Base-by-base conservation (phyloP, 2,113 vertebrate genomes). In the Ceyx melanurus region DNA sequence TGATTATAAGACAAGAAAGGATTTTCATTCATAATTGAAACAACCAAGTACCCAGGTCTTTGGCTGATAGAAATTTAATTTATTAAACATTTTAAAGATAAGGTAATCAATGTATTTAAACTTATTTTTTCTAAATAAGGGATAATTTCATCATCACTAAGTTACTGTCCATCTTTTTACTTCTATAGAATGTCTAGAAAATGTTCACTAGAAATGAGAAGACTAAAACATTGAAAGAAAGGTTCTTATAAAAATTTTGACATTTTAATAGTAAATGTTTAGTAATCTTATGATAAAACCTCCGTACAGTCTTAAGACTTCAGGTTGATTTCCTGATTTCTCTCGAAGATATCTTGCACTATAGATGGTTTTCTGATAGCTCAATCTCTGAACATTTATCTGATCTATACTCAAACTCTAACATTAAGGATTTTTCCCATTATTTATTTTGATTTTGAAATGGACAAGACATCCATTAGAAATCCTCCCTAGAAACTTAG, bases 401-500 rank as follows among this genome's bases (percentile, higher is more conserved):
- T 62, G 25, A 46, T 67, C 50, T 91, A 53, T 58, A 68, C 26
- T 82, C 35, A 91, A 87, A 86, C 51, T 82, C 16, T 20, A 45
- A 85, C 72, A 19, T 86, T 43, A 29, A 71, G 81, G 57, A 90
- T 11, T 73, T 86, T 42, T 78, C 84, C 61, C 35, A 42, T 53
- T 78, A 90, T 73, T 87, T 95, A 66, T 92, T 88, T 93, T 84
- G 29, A 76, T 92, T 93, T 94, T 75, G 25, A 78, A 90, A 51
- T 9, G 89, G 45, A 65, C 88, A 89, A 84, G 31, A 46, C 28
- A 70, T 72, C 45, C 14, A 75, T 66, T 68, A 75, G n/a, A 79
- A 83, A 88, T 71, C 31, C 53, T 67, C 43, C 35, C 19, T 51
- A 76, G 68, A 92, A 91, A 67, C 74, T 40, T 53, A 75, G 12